Percentiles rank a stretch among this genome's conserved stretches.
These are phyloP conservation scores for Nebria brevicollis DNA, from an alignment of 2,888 invertebrate genomes.

Conservation along the genomic window DNA sequence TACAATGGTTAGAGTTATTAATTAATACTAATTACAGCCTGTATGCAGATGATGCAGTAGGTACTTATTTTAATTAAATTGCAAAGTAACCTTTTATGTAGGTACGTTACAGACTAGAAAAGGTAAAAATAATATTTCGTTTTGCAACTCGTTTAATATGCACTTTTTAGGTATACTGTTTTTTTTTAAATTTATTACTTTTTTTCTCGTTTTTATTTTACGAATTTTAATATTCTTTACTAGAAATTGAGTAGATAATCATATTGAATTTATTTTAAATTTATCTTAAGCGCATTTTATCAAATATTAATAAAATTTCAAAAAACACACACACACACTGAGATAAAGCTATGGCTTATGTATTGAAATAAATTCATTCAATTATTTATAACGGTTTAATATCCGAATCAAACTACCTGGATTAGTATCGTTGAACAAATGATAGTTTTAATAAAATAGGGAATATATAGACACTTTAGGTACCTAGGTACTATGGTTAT, in stretches of 20 bases:
- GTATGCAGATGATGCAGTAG: slow-evolving; percentile 43
- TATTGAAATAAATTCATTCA: background rate
- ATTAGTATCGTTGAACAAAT: background rate
- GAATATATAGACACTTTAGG: background rate
- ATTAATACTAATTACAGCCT: slow-evolving; percentile 44
- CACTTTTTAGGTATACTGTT: slow-evolving; percentile 23
- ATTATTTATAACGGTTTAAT: background rate
- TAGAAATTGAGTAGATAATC: slow-evolving; percentile 13
- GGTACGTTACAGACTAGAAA: slow-evolving; percentile 25
- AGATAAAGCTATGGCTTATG: too few relatives aligned
- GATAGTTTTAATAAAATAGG: background rate
- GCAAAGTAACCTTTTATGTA: slow-evolving; percentile 45
- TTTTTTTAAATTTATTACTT: slow-evolving; percentile 24
- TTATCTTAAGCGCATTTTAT: too few relatives aligned
- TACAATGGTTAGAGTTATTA: slow-evolving; percentile 31
- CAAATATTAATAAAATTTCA: too few relatives aligned
- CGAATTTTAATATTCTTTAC: slow-evolving; percentile 27
- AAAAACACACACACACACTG: too few relatives aligned
- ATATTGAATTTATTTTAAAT: too few relatives aligned
- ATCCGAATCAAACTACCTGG: background rate
- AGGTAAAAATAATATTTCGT: slow-evolving; percentile 33
- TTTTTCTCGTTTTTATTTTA: slow-evolving; percentile 24
- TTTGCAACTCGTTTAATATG: slow-evolving; percentile 39
- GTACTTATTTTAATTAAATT: slow-evolving; percentile 46
- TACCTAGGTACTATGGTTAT: slow-evolving; percentile 48